These are phyloP conservation scores for Pelecanus crispus DNA, from an alignment of 2,113 vertebrate genomes.

Conservation along the genomic window DNA sequence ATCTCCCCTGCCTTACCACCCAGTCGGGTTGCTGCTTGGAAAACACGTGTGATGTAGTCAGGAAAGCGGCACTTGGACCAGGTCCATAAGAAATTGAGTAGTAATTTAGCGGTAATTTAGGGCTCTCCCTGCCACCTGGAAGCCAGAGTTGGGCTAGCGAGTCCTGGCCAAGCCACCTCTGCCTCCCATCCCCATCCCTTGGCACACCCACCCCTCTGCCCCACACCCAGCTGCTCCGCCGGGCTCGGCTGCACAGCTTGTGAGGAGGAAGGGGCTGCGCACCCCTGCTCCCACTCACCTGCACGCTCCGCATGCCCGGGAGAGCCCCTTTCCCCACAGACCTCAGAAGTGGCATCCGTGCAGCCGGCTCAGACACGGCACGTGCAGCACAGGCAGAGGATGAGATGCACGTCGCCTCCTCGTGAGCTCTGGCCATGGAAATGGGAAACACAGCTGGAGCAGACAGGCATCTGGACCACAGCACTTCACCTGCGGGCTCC, in stretches of 20 bases:
- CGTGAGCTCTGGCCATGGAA: neutral
- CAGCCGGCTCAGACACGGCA: neutral
- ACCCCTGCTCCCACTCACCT: accelerated
- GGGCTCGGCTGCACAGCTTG: accelerated
- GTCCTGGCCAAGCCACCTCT: neutral
- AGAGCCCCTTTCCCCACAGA: neutral
- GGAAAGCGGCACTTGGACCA: neutral
- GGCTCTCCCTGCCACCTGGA: neutral
- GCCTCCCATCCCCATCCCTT: neutral
- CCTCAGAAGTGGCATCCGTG: accelerated
- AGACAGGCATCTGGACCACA: neutral
- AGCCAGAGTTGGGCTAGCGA: neutral
- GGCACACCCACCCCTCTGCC: neutral
- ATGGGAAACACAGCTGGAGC: neutral
- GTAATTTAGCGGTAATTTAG: neutral
- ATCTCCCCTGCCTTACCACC: neutral
- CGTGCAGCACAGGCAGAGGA: neutral
- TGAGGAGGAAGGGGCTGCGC: neutral
- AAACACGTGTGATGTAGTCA: neutral
- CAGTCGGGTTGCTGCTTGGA: neutral
- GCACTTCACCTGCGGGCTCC: neutral
- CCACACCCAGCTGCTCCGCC: neutral
- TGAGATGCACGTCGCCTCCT: neutral
- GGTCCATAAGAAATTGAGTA: neutral
- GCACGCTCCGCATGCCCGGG: accelerated